Base-by-base conservation (phyloP, 1,140 invertebrate genomes). In the Cotesia vestalis region DNA sequence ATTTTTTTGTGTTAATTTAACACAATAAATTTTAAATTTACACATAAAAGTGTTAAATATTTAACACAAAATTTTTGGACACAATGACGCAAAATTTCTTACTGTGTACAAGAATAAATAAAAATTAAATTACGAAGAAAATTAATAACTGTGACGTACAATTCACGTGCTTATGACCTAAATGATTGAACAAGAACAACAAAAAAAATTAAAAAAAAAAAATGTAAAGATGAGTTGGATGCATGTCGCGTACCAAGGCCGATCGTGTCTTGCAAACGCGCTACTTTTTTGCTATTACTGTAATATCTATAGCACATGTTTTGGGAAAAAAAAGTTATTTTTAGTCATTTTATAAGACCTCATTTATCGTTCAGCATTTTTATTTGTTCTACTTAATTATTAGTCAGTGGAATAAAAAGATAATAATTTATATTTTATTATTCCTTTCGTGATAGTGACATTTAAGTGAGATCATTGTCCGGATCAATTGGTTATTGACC, bases 171-270 rank as follows among this genome's bases (percentile, higher is more conserved):
- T 20, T 46, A 17, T 75, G 67, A 74, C 73, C 73, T 66, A 71
- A 57, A 74, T 71, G 57, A 64, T 35, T 59, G 17, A 38, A 53
- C 35, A 46, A 35, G n/a, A 20, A 27, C 6, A 46, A 11, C 0
- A 46, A 46, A 11, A 46, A 46, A 9, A 46, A n/a, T n/a, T n/a
- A 0, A 9, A 46, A 46, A 46, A 46, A 40, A 46, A 46, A 27
- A 27, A 27, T 27, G 1, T 46, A 6, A 46, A 46, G 40, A 46
- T 46, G 52, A 51, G 52, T n/a, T 34, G 71, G 63, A 75, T 75
- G 67, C 74, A 11, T 64, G 67, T 67, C 62, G 69, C 59, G 71
- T 73, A 75, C 61, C 68, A 75, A 75, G 74, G 74, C 55, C 74
- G 67, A 66, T 75, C 74, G 71, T 68, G 67, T 68, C 57, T 68